These are phyloP conservation scores for Torymus auratus DNA, from an alignment of 2,888 invertebrate species.

Conservation along the genomic window DNA sequence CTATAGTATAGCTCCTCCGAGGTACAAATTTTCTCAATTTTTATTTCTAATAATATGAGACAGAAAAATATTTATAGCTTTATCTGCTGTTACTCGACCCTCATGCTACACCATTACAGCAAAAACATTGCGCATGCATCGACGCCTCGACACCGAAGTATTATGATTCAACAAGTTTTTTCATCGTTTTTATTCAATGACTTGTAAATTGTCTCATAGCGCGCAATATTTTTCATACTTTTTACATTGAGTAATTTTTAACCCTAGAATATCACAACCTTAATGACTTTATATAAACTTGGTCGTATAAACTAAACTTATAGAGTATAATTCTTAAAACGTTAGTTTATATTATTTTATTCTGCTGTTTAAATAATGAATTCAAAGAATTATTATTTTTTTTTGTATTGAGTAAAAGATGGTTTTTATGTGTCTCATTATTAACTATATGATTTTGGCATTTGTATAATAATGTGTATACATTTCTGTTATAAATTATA, in stretches of 20 bases:
- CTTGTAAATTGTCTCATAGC: background rate
- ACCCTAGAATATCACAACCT: constrained; percentile 4
- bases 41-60: constrained; percentile 21
- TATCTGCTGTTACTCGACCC: constrained; percentile 54
- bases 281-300: too few species aligned
- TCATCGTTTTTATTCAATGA: background rate
- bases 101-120: constrained; percentile 55
- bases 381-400: too few species aligned
- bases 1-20: constrained; percentile 51
- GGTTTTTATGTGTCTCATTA: too few species aligned
- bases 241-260: constrained; percentile 2
- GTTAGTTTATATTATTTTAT: too few species aligned
- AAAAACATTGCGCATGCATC: constrained; percentile 58
- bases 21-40: constrained; percentile 42
- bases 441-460: too few species aligned
- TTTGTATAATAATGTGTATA: too few species aligned
- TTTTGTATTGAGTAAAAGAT: too few species aligned
- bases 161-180: constrained; percentile 11
- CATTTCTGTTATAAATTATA: too few species aligned
- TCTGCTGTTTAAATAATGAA: too few species aligned
- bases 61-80: constrained; percentile 39
- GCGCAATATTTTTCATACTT: constrained; percentile 39
- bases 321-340: too few species aligned
- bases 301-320: too few species aligned
- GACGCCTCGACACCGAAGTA: constrained; percentile 14